Evolutionary conservation across 2,888 invertebrate genomes (phyloP).

Genomic region (Drosophila niveifrons): DNA sequence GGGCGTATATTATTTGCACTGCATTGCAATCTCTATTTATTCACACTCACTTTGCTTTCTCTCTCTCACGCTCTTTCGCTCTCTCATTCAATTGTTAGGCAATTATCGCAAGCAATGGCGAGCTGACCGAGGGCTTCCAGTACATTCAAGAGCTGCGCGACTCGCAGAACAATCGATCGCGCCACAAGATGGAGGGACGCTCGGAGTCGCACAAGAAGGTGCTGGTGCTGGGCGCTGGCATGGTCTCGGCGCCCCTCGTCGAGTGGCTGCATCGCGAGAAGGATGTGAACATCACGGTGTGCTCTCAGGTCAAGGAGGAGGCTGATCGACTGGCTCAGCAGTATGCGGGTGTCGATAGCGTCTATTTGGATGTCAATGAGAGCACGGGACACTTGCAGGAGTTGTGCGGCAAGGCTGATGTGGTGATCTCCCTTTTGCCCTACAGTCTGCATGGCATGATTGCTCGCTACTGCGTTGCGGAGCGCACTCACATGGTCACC

Average conservation of each 20-base stretch:
- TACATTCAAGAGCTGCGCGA: conserved; percentile 96
- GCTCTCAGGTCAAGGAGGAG: conserved; percentile 95
- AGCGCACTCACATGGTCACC: conserved; percentile 96
- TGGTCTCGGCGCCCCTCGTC: conserved; percentile 96
- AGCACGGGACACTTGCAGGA: conserved; percentile 89
- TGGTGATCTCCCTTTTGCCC: conserved; percentile 95
- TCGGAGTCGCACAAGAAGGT: conserved; percentile 89
- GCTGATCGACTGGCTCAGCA: conserved; percentile 92
- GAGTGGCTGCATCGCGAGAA: conserved; percentile 96
- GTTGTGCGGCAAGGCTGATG: conserved; percentile 90
- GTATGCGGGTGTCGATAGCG: conserved; percentile 92
- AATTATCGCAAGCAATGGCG: conserved; percentile 98
- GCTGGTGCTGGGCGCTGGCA: conserved; percentile 97
- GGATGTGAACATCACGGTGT: conserved; percentile 93
- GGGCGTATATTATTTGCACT: conserved; percentile 10
- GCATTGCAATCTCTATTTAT: background rate
- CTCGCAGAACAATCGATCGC: conserved; percentile 88
- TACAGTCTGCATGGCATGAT: conserved; percentile 94
- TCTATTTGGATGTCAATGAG: conserved; percentile 93
- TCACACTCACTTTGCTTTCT: background rate
- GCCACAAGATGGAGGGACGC: conserved; percentile 90
- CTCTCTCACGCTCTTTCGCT: background rate
- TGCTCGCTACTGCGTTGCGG: conserved; percentile 94
- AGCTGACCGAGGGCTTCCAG: conserved; percentile 95
- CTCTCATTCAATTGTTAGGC: conserved; percentile 88